Base-by-base conservation (phyloP, 1,140 invertebrate species). In the Bathynomus jamesi region DNA sequence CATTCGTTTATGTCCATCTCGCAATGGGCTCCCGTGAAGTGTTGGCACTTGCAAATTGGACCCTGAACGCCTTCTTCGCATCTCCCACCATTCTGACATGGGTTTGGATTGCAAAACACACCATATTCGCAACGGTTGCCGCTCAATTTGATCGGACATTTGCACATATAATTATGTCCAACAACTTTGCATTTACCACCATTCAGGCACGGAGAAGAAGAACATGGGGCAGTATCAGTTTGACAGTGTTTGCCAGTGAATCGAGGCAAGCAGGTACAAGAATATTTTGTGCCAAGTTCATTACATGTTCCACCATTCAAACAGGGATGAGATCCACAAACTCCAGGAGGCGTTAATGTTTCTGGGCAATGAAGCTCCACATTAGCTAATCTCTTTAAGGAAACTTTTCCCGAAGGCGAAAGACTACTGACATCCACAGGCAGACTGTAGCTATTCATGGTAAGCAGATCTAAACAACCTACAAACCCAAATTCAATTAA, bases 381-480 rank as follows among this genome's bases (percentile, higher is more conserved):
- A 75, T 90, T 88, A 0, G 87, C 87, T 75, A 93, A 88, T 25
- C 90, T 84, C 70, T 71, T 75, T 17, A 78, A 67, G 28, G 67
- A 61, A 31, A 70, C 61, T 61, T 66, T 60, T n/a, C 65, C 67
- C 13, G 76, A 69, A 2, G 70, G 63, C 17, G 72, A 67, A 53
- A 53, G 13, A 28, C 62, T 70, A 25, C 70, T 66, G 79, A 87
- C 86, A 69, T 93, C 90, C 32, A 95, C 82, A 0, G 93, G 92
- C 21, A 96, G 84, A 0, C 86, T 83, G 0, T 89, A 85, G 67
- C 89, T 87, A 64, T 91, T 89, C 30, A 98, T 87, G 29, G 88
- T 86, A 8, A 98, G 87, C 78, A 95, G 91, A 68, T 94, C 90
- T 86, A 98, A 90, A 79, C 95, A 98, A 0, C 94, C 95, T 70